phyloP scores from a whole-genome alignment of 1,140 invertebrate genomes.

The Hylaeus anthracinus region DNA sequence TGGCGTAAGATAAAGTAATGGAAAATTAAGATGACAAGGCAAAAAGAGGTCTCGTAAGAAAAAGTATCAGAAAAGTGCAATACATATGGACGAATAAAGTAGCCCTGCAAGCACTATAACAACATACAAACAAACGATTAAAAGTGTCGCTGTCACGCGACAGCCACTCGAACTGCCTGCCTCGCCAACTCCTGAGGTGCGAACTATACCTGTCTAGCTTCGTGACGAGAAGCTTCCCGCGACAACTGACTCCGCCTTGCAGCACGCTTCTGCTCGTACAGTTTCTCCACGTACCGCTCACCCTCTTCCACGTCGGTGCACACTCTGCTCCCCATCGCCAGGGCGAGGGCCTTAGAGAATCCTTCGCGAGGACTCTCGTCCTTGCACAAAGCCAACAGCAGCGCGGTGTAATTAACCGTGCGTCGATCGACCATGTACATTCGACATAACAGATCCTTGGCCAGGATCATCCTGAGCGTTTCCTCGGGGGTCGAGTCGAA shows the following conservation, averaged over 20 bases:
- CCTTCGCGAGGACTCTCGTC: conserved; percentile 80
- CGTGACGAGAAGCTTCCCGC: background rate
- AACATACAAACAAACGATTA: too few species aligned
- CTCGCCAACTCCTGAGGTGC: too few species aligned
- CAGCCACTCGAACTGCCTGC: too few species aligned
- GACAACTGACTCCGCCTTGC: background rate
- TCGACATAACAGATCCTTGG: conserved; percentile 81
- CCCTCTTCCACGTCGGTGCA: conserved; percentile 79
- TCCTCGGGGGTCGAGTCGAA: background rate
- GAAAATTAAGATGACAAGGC: too few species aligned
- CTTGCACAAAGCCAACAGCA: conserved; percentile 84
- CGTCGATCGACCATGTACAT: conserved; percentile 79
- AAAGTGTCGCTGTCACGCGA: too few species aligned
- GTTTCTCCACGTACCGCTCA: conserved; percentile 65
- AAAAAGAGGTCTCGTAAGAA: too few species aligned
- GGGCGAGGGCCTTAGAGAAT: conserved; percentile 81
- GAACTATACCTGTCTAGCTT: conserved; percentile 31
- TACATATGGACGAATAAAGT: too few species aligned
- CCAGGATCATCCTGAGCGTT: conserved; percentile 61
- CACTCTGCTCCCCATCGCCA: conserved; percentile 81
- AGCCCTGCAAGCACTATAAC: too few species aligned
- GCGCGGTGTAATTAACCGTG: conserved; percentile 82
- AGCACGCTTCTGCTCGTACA: conserved; percentile 31
- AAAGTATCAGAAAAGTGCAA: too few species aligned
- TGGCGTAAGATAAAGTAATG: too few species aligned